A percentile compares a stretch with the other conserved stretches of the same genome.
Conservation (phyloP, 2,113 vertebrate genomes). For the Larimichthys polyactis region DNA sequence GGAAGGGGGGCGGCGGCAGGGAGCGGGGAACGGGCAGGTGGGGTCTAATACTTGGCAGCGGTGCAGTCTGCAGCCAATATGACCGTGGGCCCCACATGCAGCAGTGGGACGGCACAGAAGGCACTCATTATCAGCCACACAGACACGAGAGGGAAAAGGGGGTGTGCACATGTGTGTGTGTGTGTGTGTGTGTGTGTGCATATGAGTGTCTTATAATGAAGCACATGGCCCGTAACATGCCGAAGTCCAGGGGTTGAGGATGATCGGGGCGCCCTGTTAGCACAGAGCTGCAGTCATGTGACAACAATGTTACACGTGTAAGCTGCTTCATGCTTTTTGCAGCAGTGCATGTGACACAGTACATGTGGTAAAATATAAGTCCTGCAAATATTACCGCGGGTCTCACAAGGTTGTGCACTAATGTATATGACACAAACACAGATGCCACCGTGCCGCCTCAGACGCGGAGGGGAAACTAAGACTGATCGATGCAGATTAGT, state of each 20-base stretch:
- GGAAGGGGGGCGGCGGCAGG: slow-evolving; percentile 37
- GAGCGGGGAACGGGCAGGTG: not conserved
- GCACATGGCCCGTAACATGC: slow-evolving; percentile 33
- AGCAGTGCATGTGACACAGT: not conserved
- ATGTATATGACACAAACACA: not conserved
- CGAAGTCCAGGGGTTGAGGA: slow-evolving; percentile 10
- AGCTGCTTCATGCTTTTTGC: slow-evolving; percentile 26
- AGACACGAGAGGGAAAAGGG: slow-evolving; percentile 13
- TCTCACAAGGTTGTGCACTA: not conserved
- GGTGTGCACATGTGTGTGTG: not conserved
- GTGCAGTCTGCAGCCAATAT: slow-evolving; percentile 49
- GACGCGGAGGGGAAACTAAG: too few relatives aligned
- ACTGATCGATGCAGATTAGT: not conserved
- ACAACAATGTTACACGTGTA: slow-evolving; percentile 30
- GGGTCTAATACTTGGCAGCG: slow-evolving; percentile 72
- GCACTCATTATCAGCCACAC: slow-evolving; percentile 61
- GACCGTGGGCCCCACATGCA: slow-evolving; percentile 73
- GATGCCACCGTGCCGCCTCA: not conserved
- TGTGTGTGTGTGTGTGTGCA: slow-evolving; percentile 7
- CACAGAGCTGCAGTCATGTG: slow-evolving; percentile 40
- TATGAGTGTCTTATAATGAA: slow-evolving; percentile 28
- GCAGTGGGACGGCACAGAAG: slow-evolving; percentile 52
- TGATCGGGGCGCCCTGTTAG: slow-evolving; percentile 41
- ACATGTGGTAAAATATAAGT: slow-evolving; percentile 1
- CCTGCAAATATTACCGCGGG: not conserved